phyloP scores from a whole-genome alignment of 2,113 vertebrate species.

The Petroica traversi region DNA sequence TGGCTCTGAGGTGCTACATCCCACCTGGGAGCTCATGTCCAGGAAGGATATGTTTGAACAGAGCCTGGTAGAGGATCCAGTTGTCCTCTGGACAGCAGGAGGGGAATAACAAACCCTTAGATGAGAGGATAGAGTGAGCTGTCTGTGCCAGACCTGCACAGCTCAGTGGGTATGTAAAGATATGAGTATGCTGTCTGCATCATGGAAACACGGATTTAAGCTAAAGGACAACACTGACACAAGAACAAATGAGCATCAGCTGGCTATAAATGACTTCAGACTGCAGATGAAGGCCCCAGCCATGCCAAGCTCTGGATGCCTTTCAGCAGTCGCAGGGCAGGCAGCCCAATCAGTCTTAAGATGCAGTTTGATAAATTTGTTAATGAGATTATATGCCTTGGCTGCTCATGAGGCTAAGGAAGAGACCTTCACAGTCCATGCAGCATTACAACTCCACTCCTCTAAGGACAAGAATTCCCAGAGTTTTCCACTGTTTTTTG shows the following conservation, averaged over 20 bases:
- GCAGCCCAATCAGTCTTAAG: background rate
- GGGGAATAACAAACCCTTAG: background rate
- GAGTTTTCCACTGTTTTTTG: background rate
- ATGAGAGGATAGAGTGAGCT: background rate
- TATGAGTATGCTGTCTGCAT: background rate
- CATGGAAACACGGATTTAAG: background rate
- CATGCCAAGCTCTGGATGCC: background rate
- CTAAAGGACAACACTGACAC: background rate
- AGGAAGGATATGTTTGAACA: background rate
- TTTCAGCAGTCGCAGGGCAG: background rate
- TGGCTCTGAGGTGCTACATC: accelerated
- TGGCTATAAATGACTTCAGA: background rate
- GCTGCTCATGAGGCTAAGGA: background rate
- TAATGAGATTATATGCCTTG: background rate
- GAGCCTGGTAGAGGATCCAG: background rate
- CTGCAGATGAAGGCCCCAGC: background rate
- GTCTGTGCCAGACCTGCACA: background rate
- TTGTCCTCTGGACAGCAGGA: background rate
- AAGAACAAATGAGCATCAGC: background rate
- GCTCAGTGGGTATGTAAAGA: background rate
- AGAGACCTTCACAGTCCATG: background rate
- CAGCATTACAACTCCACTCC: background rate
- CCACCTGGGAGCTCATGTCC: background rate
- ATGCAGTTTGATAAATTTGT: background rate
- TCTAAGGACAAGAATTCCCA: background rate